Conservation (phyloP, 2,113 vertebrate species). For the Lagopus leucura region DNA sequence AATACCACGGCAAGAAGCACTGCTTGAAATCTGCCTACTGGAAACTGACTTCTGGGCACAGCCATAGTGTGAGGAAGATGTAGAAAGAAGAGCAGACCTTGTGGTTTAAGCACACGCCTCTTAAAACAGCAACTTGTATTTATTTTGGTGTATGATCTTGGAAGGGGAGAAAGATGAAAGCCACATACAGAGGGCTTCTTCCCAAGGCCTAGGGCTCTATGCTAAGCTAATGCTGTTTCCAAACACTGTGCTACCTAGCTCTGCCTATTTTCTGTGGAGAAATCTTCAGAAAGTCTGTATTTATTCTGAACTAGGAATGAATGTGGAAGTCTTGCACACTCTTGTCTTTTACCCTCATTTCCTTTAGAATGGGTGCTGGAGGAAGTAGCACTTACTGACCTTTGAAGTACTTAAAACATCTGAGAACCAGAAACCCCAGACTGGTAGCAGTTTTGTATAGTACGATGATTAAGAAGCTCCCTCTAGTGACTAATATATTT, state of each 20-base stretch:
- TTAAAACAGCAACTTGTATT: neutral
- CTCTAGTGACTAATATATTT: constrained; percentile 24
- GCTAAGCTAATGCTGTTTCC: neutral
- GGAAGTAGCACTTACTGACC: neutral
- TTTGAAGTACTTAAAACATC: neutral
- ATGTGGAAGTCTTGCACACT: neutral
- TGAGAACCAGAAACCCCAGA: neutral
- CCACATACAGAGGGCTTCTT: neutral
- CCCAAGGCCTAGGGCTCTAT: neutral
- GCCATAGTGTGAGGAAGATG: neutral
- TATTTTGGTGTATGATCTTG: neutral
- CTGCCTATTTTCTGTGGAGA: neutral
- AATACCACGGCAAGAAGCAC: neutral
- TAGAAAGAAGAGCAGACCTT: neutral
- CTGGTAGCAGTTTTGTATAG: accelerated
- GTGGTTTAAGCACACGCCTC: neutral
- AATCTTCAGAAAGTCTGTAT: neutral
- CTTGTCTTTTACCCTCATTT: neutral
- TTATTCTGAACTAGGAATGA: neutral
- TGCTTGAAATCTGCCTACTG: neutral
- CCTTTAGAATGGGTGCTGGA: neutral
- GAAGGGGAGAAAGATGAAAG: neutral
- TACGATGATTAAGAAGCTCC: neutral
- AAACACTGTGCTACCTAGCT: neutral
- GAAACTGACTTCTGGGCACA: neutral